Conservation (phyloP, 2,888 invertebrate genomes). For the Crioceris asparagi region DNA sequence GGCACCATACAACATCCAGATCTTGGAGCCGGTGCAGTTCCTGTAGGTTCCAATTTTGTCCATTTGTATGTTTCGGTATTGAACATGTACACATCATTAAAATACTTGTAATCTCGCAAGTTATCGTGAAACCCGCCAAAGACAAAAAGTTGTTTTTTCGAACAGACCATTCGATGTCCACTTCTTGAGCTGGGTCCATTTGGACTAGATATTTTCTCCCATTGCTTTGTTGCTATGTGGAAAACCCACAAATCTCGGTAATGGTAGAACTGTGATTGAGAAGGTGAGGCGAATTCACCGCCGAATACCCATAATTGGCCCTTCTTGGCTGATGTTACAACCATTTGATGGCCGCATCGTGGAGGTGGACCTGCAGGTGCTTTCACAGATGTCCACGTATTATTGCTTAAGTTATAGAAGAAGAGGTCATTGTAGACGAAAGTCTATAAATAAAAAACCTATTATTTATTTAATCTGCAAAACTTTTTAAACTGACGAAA, state of each 20-base stretch:
- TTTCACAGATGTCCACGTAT: conserved; percentile 69
- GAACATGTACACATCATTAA: conserved; percentile 76
- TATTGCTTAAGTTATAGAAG: conserved; percentile 68
- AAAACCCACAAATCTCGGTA: conserved; percentile 87
- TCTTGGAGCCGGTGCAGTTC: conserved; percentile 62
- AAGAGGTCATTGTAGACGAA: conserved; percentile 75
- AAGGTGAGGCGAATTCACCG: conserved; percentile 84
- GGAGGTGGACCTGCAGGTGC: conserved; percentile 82
- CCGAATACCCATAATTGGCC: conserved; percentile 76
- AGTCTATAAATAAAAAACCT: conserved; percentile 47
- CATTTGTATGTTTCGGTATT: conserved; percentile 70
- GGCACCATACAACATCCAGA: conserved; percentile 72
- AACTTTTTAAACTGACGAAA: background rate
- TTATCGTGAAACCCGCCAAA: conserved; percentile 94
- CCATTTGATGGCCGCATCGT: conserved; percentile 80
- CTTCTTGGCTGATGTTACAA: conserved; percentile 60
- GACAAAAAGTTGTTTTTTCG: conserved; percentile 67
- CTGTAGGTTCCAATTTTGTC: conserved; percentile 57
- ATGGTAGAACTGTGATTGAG: conserved; percentile 86
- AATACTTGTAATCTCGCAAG: conserved; percentile 75
- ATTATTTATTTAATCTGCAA: background rate
- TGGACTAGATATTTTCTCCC: conserved; percentile 70
- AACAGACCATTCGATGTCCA: conserved; percentile 78
- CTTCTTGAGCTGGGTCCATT: conserved; percentile 77
- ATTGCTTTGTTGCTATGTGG: conserved; percentile 51